A percentile compares a stretch with the other conserved stretches of the same genome.
phyloP scores from a whole-genome alignment of 2,888 invertebrate species.

The Xestia rhomboidea region DNA sequence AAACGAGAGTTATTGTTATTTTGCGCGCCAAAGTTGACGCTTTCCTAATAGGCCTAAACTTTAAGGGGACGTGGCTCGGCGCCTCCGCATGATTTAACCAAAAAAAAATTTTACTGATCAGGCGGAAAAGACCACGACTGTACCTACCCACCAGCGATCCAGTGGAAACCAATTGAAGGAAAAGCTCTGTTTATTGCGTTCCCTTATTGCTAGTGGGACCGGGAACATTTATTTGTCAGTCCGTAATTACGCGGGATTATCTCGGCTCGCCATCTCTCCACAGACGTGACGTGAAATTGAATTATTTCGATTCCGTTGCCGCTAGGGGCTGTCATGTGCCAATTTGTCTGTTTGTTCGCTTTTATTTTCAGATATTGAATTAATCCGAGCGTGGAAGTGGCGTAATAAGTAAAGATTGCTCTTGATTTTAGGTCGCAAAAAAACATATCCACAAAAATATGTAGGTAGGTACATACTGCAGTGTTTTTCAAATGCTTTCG shows the following conservation, averaged over 20 bases:
- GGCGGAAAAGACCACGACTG: too few species aligned
- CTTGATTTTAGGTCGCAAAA: background rate
- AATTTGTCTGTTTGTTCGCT: conserved; percentile 32
- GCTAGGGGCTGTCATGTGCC: conserved; percentile 15
- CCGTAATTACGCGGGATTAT: conserved; percentile 78
- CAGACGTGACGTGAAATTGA: conserved; percentile 74
- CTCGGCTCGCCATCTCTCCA: conserved; percentile 66
- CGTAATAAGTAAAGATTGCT: background rate
- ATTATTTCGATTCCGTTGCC: conserved; percentile 61
- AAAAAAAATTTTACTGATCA: too few species aligned
- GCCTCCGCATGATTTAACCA: too few species aligned
- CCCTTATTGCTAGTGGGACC: conserved; percentile 32
- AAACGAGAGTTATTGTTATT: too few species aligned
- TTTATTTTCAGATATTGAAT: conserved; percentile 23
- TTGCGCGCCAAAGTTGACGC: too few species aligned
- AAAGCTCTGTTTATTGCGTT: conserved; percentile 43
- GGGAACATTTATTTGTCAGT: conserved; percentile 63
- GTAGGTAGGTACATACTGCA: too few species aligned
- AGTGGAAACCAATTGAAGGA: conserved; percentile 32
- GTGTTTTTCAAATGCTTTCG: background rate
- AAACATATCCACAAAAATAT: background rate
- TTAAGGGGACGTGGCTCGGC: too few species aligned
- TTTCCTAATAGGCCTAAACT: too few species aligned
- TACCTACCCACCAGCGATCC: background rate
- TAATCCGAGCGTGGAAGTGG: background rate